Base-by-base conservation (phyloP, 2,888 invertebrate genomes). In the Emmelina monodactyla region DNA sequence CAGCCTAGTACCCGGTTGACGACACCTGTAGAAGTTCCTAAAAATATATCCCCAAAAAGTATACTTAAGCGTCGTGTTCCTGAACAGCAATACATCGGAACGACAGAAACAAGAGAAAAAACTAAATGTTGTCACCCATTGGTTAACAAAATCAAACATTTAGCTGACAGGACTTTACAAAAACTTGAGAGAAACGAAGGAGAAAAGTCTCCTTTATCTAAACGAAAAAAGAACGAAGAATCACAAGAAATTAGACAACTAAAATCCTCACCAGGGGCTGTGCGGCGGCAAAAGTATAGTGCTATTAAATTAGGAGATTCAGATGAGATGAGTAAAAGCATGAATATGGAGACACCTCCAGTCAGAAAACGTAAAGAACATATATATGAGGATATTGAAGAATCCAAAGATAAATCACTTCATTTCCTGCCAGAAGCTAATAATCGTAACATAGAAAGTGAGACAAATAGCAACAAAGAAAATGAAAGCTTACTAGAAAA, bases 371-470 rank as follows among this genome's bases (percentile, higher is more conserved):
- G 79, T 42, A 82, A 82, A 46, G 85, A 85, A 42, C 85, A 85
- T 51, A 82, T 85, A 39, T 85, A 85, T 44, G 85, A 85, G 63
- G 85, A 85, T 40, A 85, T 85, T 43, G 83, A 82, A 40, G 71
- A 75, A 45, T 57, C 56, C 33, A 50, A 56, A 25, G 59, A 73
- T 42, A 82, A 81, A 48, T 63, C 61, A 35, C 58, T 81, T n/a
- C 75, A 83, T 39, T 83, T 82, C 49, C 72, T 78, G 4, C 60
- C 72, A 28, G 68, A 76, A 9, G 55, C 66, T 38, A 66, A 78
- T 35, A 70, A 68, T 39, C 37, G 44, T 28, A 41, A 44, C 28
- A 50, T 52, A 10, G 64, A 64, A 31, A 71, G 70, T 29, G 58
- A 69, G 55, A 58, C 57, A 55, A 46, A 59, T 47, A 52, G 50